Percentiles rank a stretch among this genome's conserved stretches.
Conservation (phyloP, 2,113 vertebrate species). For the Reinhardtius hippoglossoides region DNA sequence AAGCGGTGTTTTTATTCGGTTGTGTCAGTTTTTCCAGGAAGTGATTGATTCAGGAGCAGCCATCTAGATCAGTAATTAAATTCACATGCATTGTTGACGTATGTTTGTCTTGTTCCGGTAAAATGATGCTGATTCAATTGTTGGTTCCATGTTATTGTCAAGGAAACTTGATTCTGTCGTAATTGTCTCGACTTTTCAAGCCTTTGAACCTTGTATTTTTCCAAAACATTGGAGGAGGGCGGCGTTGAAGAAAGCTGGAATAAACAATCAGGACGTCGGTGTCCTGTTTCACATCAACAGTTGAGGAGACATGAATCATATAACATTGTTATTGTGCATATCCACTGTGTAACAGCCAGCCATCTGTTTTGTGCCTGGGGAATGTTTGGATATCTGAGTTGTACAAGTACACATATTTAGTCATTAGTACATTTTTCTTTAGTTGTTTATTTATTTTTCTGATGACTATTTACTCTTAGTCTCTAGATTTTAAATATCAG, state of each 20-base stretch:
- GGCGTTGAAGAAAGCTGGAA: conserved; percentile 3
- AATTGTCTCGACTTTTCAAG: conserved; percentile 18
- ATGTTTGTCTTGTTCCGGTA: conserved; percentile 39
- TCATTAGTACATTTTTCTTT: no score
- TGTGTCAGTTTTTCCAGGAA: conserved; percentile 53
- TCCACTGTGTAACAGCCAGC: conserved; percentile 33
- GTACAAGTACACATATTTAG: no score
- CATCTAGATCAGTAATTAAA: conserved; percentile 33
- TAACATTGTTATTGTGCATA: conserved; percentile 15
- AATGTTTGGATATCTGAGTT: conserved; percentile 6
- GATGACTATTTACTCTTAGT: no score
- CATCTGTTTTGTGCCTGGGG: conserved; percentile 8
- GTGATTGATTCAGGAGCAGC: conserved; percentile 39
- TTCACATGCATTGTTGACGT: conserved; percentile 38
- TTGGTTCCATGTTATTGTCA: conserved; percentile 9
- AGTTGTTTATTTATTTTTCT: no score
- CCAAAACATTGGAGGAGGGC: conserved; percentile 6
- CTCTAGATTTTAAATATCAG: no score
- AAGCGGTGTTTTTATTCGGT: conserved; percentile 8
- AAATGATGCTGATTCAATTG: conserved; percentile 26
- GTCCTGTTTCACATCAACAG: conserved; percentile 33
- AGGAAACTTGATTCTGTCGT: conserved; percentile 29
- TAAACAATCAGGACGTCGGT: conserved; percentile 26
- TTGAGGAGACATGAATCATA: conserved; percentile 33
- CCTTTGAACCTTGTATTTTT: conserved; percentile 25